Conservation (phyloP, 23 tunicate species). For the Pegea sp. region DNA sequence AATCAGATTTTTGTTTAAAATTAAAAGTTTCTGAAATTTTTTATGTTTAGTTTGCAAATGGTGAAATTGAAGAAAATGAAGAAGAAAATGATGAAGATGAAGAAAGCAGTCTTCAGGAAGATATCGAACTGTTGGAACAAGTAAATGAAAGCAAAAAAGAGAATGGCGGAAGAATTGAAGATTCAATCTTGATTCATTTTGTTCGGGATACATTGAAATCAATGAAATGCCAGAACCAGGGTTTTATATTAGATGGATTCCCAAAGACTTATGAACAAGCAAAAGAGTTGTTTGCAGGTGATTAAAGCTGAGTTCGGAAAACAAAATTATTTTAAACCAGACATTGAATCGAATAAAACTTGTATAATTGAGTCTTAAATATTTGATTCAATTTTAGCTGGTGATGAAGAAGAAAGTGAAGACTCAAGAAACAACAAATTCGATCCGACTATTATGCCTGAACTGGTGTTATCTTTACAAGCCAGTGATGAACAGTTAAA, state of each 20-base stretch:
- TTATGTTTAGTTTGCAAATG: not conserved
- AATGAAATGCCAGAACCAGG: conserved; percentile 91
- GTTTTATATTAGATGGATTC: conserved; percentile 87
- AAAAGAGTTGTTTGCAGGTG: conserved; percentile 74
- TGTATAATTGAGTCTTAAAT: too few species aligned
- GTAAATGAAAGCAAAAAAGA: conserved; percentile 56
- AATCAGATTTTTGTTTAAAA: conserved; percentile 1
- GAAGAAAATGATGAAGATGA: conserved; percentile 92
- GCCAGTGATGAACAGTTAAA: conserved; percentile 74
- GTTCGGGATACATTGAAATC: conserved; percentile 70
- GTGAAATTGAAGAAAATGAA: conserved; percentile 1
- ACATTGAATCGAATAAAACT: too few species aligned
- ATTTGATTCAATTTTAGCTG: too few species aligned
- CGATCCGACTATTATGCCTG: conserved; percentile 74
- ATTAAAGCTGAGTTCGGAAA: too few species aligned
- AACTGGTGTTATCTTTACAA: conserved; percentile 54
- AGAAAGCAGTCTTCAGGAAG: conserved; percentile 85
- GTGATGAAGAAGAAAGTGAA: conserved; percentile 86
- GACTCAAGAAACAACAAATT: conserved; percentile 11
- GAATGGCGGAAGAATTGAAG: conserved; percentile 80
- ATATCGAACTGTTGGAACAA: conserved; percentile 61
- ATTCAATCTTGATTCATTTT: conserved; percentile 40
- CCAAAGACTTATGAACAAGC: conserved; percentile 97
- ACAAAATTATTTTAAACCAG: too few species aligned
- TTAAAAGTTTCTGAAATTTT: not conserved